Evolutionary conservation across 2,113 vertebrate genomes (phyloP).

Genomic region (Arvicanthis niloticus): DNA sequence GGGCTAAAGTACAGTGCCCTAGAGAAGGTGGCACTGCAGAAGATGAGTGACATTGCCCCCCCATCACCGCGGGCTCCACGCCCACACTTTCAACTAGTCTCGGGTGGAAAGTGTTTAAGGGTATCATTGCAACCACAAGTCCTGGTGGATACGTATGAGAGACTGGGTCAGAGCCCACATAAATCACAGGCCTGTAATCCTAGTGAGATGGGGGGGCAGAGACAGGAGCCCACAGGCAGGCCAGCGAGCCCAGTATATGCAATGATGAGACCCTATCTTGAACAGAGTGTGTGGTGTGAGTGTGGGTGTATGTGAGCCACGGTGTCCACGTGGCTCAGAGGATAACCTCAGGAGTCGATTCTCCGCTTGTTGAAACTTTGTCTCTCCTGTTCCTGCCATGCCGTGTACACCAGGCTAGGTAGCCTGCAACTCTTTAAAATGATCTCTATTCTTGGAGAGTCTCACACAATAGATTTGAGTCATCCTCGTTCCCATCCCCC

Average conservation of each 20-base stretch:
- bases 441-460: not conserved
- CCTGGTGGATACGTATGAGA: not conserved
- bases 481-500: not conserved
- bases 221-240: not conserved
- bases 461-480: not conserved
- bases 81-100: no score
- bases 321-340: not conserved
- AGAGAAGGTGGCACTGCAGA: not conserved
- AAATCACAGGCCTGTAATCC: not conserved
- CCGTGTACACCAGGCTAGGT: not conserved
- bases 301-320: not conserved
- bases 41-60: no score
- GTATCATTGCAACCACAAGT: not conserved
- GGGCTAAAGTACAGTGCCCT: not conserved
- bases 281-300: not conserved
- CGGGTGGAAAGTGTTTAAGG: not conserved
- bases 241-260: not conserved
- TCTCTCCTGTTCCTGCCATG: no score
- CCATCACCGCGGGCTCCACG: rapidly evolving
- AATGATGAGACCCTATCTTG: not conserved
- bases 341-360: not conserved
- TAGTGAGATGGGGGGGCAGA: no score
- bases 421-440: not conserved
- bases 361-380: no score
- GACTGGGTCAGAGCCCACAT: not conserved